Base-by-base conservation (phyloP, 2,113 vertebrate species). In the Rhabdomys dilectus region DNA sequence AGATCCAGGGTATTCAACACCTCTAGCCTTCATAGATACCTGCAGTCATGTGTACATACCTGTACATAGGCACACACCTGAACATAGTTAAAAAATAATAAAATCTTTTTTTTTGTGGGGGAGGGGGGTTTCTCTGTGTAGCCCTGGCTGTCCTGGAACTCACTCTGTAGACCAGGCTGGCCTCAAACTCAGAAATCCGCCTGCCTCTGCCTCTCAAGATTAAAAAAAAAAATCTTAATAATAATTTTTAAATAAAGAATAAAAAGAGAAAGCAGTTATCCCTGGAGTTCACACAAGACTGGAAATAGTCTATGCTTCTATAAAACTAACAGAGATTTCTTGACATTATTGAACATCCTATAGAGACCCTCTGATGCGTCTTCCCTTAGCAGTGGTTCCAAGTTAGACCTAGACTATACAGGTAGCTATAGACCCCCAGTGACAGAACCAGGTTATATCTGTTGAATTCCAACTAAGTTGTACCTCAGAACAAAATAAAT, bases 391-490 rank as follows among this genome's bases (percentile, higher is more conserved):
- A 86, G 8, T 81, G 7, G 19, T 81, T 73, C 68, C 87, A 95
- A 21, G 42, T 87, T 62, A 94, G 72, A 62, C 48, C 3, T 68
- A 89, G 34, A 76, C 64, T 84, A 31, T 95, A 45, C 81, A 53
- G 51, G 9, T 82, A 94, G 5, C 76, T 91, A 3, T 86, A 36
- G 22, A 53, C n/a, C 26, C 12, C 51, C 48, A 29, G 11, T 91
- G 94, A 80, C 45, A 87, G 86, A 94, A 56, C 26, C 87, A 92
- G 85, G 82, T 60, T 31, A 62, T 68, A 34, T 39, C 16, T 95
- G 85, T 60, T 66, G 15, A 94, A 94, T 72, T 94, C 42, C 64
- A 80, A 48, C 16, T 91, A 87, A 95, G 19, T 81, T 94, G 7
- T 4, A 93, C 70, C 60, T 48, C 76, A 81, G 81, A 88, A 66